Evolutionary conservation across 2,113 vertebrate species (phyloP).

Genomic region (Penelope pileata): DNA sequence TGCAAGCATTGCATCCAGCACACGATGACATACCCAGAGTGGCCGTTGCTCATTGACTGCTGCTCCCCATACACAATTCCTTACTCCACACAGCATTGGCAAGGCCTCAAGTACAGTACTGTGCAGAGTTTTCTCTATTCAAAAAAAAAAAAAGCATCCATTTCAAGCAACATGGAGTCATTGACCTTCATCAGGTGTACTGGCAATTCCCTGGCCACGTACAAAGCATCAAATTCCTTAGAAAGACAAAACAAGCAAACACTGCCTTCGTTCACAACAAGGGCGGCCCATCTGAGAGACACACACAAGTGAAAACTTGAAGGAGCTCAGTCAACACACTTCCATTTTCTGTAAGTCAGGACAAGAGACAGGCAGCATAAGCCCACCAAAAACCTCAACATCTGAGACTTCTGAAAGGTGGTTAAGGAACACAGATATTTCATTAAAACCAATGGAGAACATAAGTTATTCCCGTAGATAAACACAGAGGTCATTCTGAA

Average conservation of each 20-base stretch:
- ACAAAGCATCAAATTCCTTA: not conserved
- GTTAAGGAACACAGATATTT: not conserved
- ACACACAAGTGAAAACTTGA: not conserved
- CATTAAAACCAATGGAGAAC: not conserved
- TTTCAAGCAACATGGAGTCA: not conserved
- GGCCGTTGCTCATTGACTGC: too few relatives aligned
- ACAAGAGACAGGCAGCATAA: not conserved
- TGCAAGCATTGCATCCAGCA: too few relatives aligned
- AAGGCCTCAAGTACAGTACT: too few relatives aligned
- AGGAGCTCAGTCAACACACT: not conserved
- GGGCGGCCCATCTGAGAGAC: not conserved
- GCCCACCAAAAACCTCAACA: not conserved
- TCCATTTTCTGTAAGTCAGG: not conserved
- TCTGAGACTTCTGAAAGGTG: not conserved
- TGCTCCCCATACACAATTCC: too few relatives aligned
- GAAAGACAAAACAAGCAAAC: not conserved
- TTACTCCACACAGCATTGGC: too few relatives aligned
- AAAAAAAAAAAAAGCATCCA: not conserved
- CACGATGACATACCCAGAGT: too few relatives aligned
- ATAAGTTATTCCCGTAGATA: not conserved
- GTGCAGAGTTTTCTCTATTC: not conserved
- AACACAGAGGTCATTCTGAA: not conserved
- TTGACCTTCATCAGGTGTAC: not conserved
- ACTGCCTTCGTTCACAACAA: not conserved
- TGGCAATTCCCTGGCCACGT: not conserved